Conservation (phyloP, 2,113 vertebrate species). For the Dasypus novemcinctus region DNA sequence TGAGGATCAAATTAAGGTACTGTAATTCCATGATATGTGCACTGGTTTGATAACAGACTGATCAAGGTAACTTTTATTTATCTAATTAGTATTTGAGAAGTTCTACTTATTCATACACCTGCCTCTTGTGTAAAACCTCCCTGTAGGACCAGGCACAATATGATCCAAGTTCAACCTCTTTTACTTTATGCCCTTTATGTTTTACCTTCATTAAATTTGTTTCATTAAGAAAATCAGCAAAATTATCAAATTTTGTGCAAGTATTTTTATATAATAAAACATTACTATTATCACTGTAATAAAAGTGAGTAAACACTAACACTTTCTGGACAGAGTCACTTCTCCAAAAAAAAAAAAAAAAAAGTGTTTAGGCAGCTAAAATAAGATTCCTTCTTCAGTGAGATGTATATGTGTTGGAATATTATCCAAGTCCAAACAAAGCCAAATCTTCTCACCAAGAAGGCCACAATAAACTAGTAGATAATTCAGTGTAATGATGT, state of each 20-base stretch:
- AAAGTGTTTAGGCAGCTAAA: conserved; percentile 17
- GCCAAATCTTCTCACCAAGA: conserved; percentile 7
- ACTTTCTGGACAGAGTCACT: neutral
- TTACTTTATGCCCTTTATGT: conserved; percentile 15
- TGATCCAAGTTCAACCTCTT: neutral
- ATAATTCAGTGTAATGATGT: neutral
- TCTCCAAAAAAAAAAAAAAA: neutral
- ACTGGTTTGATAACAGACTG: neutral
- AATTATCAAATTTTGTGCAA: conserved; percentile 2
- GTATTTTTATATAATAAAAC: neutral
- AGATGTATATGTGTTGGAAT: neutral
- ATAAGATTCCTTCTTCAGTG: neutral
- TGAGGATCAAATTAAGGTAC: conserved; percentile 12
- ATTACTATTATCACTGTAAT: neutral
- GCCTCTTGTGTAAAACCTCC: neutral
- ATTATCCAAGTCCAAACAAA: neutral
- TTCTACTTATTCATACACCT: neutral
- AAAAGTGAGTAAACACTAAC: neutral
- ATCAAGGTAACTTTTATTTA: neutral
- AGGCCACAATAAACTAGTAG: neutral
- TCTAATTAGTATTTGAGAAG: neutral
- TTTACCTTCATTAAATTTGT: neutral
- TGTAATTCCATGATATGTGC: neutral
- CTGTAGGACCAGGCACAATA: neutral
- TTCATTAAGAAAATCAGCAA: conserved; percentile 10